Evolutionary conservation across 2,888 invertebrate species (phyloP), one percentile per base, ranked within the genome.

Genomic region (Poecilobothrus nobilitatus): DNA sequence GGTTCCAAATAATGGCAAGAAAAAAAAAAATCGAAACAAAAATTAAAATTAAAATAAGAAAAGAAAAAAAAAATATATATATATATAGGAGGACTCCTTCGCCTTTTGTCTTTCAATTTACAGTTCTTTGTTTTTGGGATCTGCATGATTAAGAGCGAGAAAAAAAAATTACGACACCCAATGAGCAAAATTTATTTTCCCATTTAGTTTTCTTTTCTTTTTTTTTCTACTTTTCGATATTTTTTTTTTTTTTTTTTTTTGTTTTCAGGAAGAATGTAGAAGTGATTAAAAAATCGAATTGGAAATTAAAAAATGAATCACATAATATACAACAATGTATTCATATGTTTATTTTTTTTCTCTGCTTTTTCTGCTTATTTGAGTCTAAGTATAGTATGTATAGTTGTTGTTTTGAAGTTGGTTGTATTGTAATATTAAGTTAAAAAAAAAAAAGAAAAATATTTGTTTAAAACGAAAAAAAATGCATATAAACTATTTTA

Each of bases 241-340:
- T 53, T 2, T 53, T 18, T 1, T 53, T 18, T 53, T 53, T 12
- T 53, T 53, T 53, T 53, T 15, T 18, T 18, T 18, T 53, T 9
- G 2, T 53, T 18, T 53, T 53, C n/a, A 53, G 15, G 53, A 15
- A 53, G 15, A 15, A 53, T 53, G 53, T 53, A 53, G 53, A 53
- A 53, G 53, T 53, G 53, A 53, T 53, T 53, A 53, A 53, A 53
- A 53, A 53, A 53, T 53, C 53, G 53, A 53, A 53, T 53, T 53
- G 15, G 53, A 53, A 53, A 53, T 53, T 53, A 53, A 53, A 53
- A 53, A 53, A 53, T 53, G 53, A 53, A 53, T 53, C 15, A 53
- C 53, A 53, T 53, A 53, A 53, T 53, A 53, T 53, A 53, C 53
- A 53, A 53, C 53, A 53, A 53, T 53, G 53, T 53, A 53, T 53